phyloP scores from a whole-genome alignment of 2,797 vertebrate genomes.

The Oreochromis grahami region DNA sequence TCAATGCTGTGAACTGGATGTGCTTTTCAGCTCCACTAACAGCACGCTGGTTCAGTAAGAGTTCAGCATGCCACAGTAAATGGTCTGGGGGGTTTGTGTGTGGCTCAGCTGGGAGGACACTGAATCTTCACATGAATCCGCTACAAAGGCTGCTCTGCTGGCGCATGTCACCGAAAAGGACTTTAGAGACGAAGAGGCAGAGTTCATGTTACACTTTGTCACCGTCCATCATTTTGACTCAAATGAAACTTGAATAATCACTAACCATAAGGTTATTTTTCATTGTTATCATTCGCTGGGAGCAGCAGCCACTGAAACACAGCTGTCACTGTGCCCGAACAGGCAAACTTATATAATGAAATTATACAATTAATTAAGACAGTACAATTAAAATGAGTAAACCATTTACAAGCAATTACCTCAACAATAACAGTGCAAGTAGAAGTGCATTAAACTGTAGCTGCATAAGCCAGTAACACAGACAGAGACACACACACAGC shows the following conservation, averaged over 20 bases:
- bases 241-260: not conserved
- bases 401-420: not conserved
- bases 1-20: conserved; percentile 61
- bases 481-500: not conserved
- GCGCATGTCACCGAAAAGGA: not conserved
- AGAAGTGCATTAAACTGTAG: not conserved
- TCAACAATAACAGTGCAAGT: not conserved
- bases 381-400: not conserved
- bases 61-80: conserved; percentile 51
- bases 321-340: not conserved
- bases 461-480: not conserved
- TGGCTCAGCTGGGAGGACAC: conserved; percentile 25
- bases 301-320: not conserved
- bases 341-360: not conserved
- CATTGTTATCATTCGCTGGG: not conserved
- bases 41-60: conserved; percentile 47
- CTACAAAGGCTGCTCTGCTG: not conserved
- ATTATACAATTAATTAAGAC: not conserved
- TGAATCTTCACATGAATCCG: not conserved
- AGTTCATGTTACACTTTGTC: not conserved
- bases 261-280: not conserved
- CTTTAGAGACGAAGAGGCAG: not conserved
- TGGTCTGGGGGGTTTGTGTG: conserved; percentile 29
- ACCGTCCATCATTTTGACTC: not conserved
- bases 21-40: conserved; percentile 54